phyloP scores from a whole-genome alignment of 1,140 invertebrate species.

The Drosophila santomea region DNA sequence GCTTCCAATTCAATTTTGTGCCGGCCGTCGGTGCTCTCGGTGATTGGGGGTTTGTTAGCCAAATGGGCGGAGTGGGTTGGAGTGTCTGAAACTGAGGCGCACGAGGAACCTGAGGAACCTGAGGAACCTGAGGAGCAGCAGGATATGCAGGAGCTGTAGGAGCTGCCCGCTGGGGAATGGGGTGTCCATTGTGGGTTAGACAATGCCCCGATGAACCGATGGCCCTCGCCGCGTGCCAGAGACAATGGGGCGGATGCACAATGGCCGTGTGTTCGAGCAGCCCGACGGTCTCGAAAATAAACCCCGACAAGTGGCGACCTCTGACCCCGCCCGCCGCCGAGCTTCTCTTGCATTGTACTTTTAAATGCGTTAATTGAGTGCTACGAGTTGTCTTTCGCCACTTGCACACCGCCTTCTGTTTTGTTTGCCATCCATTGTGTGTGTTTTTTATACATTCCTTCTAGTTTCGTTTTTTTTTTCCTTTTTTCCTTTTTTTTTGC shows the following conservation, averaged over 20 bases:
- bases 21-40: conserved; percentile 9
- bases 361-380: conserved; percentile 83
- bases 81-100: too few relatives aligned
- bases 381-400: conserved; percentile 60
- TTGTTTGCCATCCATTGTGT: conserved; percentile 22
- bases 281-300: conserved; percentile 51
- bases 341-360: conserved; percentile 24
- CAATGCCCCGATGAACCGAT: conserved; percentile 59
- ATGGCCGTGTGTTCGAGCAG: conserved; percentile 19
- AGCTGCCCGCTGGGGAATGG: neutral
- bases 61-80: neutral
- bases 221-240: conserved; percentile 64
- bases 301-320: conserved; percentile 52
- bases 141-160: neutral
- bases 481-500: neutral
- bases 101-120: neutral
- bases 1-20: conserved; percentile 32
- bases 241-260: conserved; percentile 69
- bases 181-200: conserved; percentile 61
- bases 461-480: too few relatives aligned
- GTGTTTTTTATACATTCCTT: conserved; percentile 13
- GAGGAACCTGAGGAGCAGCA: neutral
- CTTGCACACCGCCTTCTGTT: conserved; percentile 22
- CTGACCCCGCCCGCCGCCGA: conserved; percentile 5
- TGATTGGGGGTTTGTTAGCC: conserved; percentile 24